Percentiles rank a stretch among this genome's conserved stretches.
Conservation (phyloP, 2,888 invertebrate genomes). For the Tridacna crocea region DNA sequence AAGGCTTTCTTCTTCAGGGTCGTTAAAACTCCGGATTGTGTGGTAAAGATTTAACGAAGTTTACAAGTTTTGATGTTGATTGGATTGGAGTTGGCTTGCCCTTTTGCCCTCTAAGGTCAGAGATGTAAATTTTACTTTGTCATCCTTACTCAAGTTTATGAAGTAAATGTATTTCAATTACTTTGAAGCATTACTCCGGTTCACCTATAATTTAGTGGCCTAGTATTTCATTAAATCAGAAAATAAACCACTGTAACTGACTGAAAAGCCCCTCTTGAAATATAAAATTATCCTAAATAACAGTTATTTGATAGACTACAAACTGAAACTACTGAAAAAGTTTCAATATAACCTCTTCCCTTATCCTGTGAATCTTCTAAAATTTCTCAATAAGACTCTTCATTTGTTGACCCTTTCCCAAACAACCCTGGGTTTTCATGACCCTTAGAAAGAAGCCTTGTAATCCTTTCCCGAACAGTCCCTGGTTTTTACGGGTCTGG, state of each 20-base stretch:
- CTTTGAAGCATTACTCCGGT: neutral
- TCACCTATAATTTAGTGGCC: constrained; percentile 15
- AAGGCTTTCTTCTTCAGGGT: no score
- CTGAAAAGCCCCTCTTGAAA: neutral
- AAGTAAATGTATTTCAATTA: constrained; percentile 18
- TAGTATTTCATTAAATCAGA: constrained; percentile 16
- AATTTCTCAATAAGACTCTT: no score
- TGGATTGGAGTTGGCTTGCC: neutral
- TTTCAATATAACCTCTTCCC: no score
- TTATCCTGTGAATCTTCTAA: no score
- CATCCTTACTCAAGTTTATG: constrained; percentile 8
- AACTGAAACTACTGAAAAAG: no score
- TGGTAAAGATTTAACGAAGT: no score
- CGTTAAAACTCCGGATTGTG: no score
- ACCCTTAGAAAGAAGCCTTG: no score
- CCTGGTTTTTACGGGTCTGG: neutral
- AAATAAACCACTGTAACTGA: constrained; percentile 6
- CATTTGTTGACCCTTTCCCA: no score
- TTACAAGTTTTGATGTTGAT: no score
- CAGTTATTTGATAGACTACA: no score
- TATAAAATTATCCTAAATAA: neutral
- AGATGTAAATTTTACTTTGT: constrained; percentile 13
- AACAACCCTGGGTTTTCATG: neutral
- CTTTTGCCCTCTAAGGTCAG: constrained; percentile 4
- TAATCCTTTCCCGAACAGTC: neutral